Evolutionary conservation across 2,113 vertebrate species (phyloP), one percentile per base, ranked within the genome.

Genomic region (Poeciliopsis retropinna): DNA sequence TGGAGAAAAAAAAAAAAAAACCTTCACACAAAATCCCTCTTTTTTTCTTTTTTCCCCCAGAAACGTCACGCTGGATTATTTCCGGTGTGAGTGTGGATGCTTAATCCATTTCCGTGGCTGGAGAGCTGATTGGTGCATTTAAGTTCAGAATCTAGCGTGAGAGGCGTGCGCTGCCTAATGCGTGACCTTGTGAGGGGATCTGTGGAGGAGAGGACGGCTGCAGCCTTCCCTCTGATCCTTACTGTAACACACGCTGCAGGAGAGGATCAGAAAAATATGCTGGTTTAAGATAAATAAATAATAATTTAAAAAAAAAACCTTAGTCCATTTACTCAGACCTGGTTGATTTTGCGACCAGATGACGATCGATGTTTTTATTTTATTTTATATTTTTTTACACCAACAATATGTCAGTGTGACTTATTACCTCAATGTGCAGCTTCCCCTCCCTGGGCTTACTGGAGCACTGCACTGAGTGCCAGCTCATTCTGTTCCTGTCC

Each of bases 51-150:
- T 19, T 19, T 5, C 17, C 34, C 47, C 51, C 22, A 25, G 66
- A 86, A 81, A 89, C 87, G 80, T 91, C 84, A 88, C 90, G 79
- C 78, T 57, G 75, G 68, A 51, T 91, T 84, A 78, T 83, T 85
- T 75, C 73, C 78, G 66, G 73, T 34, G 41, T 80, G 4, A 22
- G 60, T 65, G 27, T 70, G 44, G 64, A 41, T 79, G 79, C 76
- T 85, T 25, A 67, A 85, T 81, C 76, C 14, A 31, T 73, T 54
- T 76, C 19, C 41, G 60, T 72, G 0, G 12, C 61, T 61, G 75
- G 44, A 54, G 72, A 13, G 32, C 75, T 54, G 78, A 34, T 61
- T 76, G 77, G 8, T 64, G 66, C 60, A 73, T 64, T 67, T 47
- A 65, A 31, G 57, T 64, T 75, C 70, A 47, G 67, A 70, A 87